Evolutionary conservation across 2,888 invertebrate genomes (phyloP).

Genomic region (Xiphydria camelus): DNA sequence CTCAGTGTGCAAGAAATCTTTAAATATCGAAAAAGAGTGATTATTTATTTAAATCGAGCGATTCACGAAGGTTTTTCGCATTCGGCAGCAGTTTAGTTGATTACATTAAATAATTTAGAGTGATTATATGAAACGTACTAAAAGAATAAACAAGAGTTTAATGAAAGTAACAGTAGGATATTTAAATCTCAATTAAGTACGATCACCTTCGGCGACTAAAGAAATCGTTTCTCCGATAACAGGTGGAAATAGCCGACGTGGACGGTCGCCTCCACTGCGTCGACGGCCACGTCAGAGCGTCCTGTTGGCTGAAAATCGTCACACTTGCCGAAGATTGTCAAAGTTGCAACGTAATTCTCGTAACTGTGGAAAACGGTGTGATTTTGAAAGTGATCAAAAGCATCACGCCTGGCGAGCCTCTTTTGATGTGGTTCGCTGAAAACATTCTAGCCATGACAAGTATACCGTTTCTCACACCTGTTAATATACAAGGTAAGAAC

Average conservation of each 20-base stretch:
- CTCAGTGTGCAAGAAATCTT: too few relatives aligned
- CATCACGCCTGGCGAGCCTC: constrained; percentile 68
- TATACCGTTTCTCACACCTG: constrained; percentile 78
- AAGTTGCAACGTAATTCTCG: constrained; percentile 65
- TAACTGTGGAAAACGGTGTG: constrained; percentile 38
- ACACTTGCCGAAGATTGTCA: constrained; percentile 69
- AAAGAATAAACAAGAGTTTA: too few relatives aligned
- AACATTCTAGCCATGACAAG: constrained; percentile 71
- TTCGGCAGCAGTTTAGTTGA: too few relatives aligned
- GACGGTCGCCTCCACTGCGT: constrained; percentile 39
- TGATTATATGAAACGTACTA: too few relatives aligned
- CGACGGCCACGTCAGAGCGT: constrained; percentile 27
- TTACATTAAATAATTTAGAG: too few relatives aligned
- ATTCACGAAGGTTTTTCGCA: too few relatives aligned
- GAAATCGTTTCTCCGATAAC: constrained; percentile 7
- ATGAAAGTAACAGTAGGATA: too few relatives aligned
- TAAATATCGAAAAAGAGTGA: too few relatives aligned
- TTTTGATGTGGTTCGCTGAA: constrained; percentile 83
- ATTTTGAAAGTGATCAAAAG: constrained; percentile 60
- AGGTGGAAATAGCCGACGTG: constrained; percentile 40
- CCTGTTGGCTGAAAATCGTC: constrained; percentile 53
- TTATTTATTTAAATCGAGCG: too few relatives aligned
- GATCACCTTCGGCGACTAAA: too few relatives aligned
- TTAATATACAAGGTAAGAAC: constrained; percentile 82
- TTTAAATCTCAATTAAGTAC: too few relatives aligned